phyloP scores from a whole-genome alignment of 2,113 vertebrate genomes.

The Bombycilla garrulus region DNA sequence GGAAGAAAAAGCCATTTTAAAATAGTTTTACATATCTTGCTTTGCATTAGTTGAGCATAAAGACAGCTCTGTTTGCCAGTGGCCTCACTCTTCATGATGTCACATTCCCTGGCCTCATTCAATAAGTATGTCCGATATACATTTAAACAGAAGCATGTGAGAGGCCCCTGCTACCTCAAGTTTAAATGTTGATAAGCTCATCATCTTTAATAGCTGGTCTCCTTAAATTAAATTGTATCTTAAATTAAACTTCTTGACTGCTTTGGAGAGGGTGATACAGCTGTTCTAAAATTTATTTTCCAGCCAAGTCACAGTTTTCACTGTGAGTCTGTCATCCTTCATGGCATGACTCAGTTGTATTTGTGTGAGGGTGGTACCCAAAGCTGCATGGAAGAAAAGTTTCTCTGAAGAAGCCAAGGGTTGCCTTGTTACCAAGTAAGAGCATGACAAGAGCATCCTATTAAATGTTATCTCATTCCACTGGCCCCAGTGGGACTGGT shows the following conservation, averaged over 20 bases:
- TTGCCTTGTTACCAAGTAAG: background rate
- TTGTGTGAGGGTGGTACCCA: background rate
- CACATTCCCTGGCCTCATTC: background rate
- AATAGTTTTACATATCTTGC: background rate
- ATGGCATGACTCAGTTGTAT: background rate
- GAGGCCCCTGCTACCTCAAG: background rate
- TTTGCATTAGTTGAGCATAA: background rate
- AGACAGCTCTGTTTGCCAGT: background rate
- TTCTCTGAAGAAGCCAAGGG: background rate
- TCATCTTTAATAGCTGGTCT: background rate
- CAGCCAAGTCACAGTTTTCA: background rate
- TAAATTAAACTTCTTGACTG: background rate
- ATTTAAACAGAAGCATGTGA: background rate
- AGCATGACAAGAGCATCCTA: background rate
- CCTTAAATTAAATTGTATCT: background rate
- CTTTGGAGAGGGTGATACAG: background rate
- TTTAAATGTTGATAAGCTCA: background rate
- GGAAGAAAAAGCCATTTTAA: background rate
- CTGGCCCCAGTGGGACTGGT: background rate
- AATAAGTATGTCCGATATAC: accelerated
- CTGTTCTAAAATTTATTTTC: background rate
- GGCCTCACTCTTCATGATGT: background rate
- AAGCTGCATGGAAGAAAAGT: background rate
- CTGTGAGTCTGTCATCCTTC: background rate
- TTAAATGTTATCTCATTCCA: background rate